Conservation (phyloP, 2,888 invertebrate species). For the Oegoconia quadripuncta region DNA sequence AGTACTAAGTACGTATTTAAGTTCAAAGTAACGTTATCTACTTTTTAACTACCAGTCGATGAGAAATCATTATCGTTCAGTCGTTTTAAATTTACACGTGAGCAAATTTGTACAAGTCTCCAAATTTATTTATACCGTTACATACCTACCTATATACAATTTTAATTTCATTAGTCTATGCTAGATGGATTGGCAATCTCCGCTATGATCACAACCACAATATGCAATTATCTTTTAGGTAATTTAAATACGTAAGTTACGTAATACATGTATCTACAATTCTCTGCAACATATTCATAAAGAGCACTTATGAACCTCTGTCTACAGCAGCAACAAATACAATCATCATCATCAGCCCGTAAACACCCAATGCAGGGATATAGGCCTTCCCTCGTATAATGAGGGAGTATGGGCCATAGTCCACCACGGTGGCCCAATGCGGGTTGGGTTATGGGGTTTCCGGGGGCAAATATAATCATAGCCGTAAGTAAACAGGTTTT, state of each 20-base stretch:
- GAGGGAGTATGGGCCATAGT: too few species aligned
- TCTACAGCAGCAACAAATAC: too few species aligned
- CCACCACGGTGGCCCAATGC: too few species aligned
- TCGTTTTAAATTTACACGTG: slow-evolving; percentile 74
- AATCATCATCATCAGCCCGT: too few species aligned
- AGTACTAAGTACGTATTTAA: too few species aligned
- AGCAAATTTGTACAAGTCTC: slow-evolving; percentile 77
- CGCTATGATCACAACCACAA: slow-evolving; percentile 76
- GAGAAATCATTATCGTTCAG: slow-evolving; percentile 70
- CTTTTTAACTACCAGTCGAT: slow-evolving; percentile 68
- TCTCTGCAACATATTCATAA: slow-evolving; percentile 14
- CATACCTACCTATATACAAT: slow-evolving; percentile 62
- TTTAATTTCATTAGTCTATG: slow-evolving; percentile 39
- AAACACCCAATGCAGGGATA: too few species aligned
- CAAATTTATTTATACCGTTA: slow-evolving; percentile 61
- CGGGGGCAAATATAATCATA: too few species aligned
- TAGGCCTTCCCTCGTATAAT: too few species aligned
- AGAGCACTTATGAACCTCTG: neutral
- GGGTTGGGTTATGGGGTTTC: too few species aligned
- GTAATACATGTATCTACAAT: slow-evolving; percentile 27
- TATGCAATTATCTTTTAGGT: slow-evolving; percentile 53
- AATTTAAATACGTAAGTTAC: slow-evolving; percentile 16
- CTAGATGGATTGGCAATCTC: slow-evolving; percentile 73
- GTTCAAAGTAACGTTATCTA: neutral
- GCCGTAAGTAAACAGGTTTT: too few species aligned